Percentiles rank a stretch among this genome's conserved stretches.
phyloP scores from a whole-genome alignment of 2,888 invertebrate species.

The Drosophila borborema region DNA sequence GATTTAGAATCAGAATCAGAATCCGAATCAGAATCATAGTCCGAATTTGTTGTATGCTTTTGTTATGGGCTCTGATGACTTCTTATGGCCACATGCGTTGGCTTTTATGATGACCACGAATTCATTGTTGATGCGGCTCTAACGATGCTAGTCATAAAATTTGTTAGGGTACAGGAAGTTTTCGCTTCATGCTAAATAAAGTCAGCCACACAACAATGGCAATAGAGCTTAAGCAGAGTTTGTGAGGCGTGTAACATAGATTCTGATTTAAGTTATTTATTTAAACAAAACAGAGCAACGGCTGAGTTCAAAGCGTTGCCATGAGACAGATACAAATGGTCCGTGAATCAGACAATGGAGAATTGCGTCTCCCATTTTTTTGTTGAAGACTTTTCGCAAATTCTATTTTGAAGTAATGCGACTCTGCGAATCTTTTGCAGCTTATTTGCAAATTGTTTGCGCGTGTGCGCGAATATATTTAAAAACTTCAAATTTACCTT shows the following conservation, averaged over 20 bases:
- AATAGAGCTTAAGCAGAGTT: conserved; percentile 38
- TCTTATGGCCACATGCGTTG: conserved; percentile 10
- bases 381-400: conserved; percentile 11
- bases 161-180: conserved; percentile 60
- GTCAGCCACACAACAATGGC: conserved; percentile 37
- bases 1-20: not conserved
- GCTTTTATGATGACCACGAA: conserved; percentile 30
- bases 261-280: conserved; percentile 25
- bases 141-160: conserved; percentile 40
- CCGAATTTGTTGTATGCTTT: conserved; percentile 2
- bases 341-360: not conserved
- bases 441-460: conserved; percentile 17
- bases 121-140: conserved; percentile 22
- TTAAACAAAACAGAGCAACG: conserved; percentile 39
- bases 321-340: conserved; percentile 9
- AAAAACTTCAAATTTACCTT: conserved; percentile 63
- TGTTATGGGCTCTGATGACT: conserved; percentile 21
- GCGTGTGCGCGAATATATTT: conserved; percentile 16
- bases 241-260: conserved; percentile 69
- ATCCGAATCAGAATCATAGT: not conserved
- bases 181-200: conserved; percentile 66
- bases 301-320: conserved; percentile 31
- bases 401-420: conserved; percentile 6
- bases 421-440: conserved; percentile 11
- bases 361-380: conserved; percentile 16